Percentiles rank a stretch among this genome's conserved stretches.
Conservation (phyloP, 2,797 vertebrate species). For the Sebastes vulpes region DNA sequence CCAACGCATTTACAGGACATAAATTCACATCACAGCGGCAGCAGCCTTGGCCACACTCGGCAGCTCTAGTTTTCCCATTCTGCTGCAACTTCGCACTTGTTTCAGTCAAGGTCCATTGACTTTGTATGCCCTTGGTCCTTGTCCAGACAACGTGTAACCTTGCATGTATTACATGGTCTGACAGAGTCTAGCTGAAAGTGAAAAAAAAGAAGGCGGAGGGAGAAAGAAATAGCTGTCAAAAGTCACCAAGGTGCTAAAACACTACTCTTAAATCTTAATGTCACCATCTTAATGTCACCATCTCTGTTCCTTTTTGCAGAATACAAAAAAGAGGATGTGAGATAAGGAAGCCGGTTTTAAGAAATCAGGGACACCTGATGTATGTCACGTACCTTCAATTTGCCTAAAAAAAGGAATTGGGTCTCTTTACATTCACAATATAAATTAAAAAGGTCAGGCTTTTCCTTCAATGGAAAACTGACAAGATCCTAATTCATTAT, state of each 20-base stretch:
- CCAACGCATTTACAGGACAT: constrained; percentile 38
- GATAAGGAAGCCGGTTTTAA: constrained; percentile 52
- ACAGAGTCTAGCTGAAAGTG: constrained; percentile 64
- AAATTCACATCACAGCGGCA: constrained; percentile 60
- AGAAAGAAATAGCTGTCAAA: constrained; percentile 69
- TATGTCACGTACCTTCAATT: constrained; percentile 17
- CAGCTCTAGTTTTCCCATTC: constrained; percentile 53
- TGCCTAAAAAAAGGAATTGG: constrained; percentile 16
- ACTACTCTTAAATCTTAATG: constrained; percentile 74
- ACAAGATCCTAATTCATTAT: constrained; percentile 52
- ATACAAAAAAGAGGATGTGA: constrained; percentile 8
- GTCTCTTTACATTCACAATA: constrained; percentile 37
- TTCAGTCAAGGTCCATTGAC: constrained; percentile 79
- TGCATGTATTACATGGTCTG: constrained; percentile 77
- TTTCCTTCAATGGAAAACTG: constrained; percentile 52
- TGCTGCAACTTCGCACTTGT: constrained; percentile 73
- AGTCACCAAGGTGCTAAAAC: constrained; percentile 67
- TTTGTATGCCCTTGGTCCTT: constrained; percentile 73
- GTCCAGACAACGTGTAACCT: constrained; percentile 73
- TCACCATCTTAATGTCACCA: constrained; percentile 76
- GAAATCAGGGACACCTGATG: neutral
- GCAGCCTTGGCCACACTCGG: constrained; percentile 63
- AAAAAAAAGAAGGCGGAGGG: constrained; percentile 47
- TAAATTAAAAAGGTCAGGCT: constrained; percentile 64
- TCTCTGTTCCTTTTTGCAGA: constrained; percentile 43